Base-by-base conservation (phyloP, 2,888 invertebrate species). In the Plebejus argus region DNA sequence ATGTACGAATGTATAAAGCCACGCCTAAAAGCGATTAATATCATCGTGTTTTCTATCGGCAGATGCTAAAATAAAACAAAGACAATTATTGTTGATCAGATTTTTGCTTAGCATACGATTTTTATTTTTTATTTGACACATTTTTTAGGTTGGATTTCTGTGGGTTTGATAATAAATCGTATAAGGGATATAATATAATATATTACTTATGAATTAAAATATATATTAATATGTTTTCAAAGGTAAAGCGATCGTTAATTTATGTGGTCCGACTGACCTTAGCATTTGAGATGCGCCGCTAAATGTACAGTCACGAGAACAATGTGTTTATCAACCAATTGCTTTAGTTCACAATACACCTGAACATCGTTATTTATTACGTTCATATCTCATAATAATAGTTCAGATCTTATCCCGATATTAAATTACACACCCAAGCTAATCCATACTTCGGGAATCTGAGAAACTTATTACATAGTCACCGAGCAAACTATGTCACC, bases 261-360 rank as follows among this genome's bases (percentile, higher is more conserved):
- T 87, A 89, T 88, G 88, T 86, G 81, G 87, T 87, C 86, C 79
- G 81, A 79, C 81, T 84, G 89, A 88, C 91, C 91, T 91, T 91
- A 90, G 86, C 91, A 91, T 91, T 90, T 90, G 79, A 79, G 77
- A 80, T 79, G 77, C 78, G 74, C 77, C 70, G 76, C 70, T 76
- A 76, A 70, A 76, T 33, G 76, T 76, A 70, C 76, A 70, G 66
- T 76, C 76, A 76, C 76, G 66, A 76, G 28, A 23, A 76, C 45
- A 76, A 66, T 76, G 56, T 76, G 61, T 66, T 76, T 53, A 74
- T 53, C 74, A 49, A 72, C 72, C 72, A 49, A 33, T 74, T 74
- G 74, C 74, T 53, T 74, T 74, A 53, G 49, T 74, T 74, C 72
- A 74, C 49, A 74, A 53, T 49, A 74, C 49, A 53, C 49, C 53